These are phyloP conservation scores for Colinus virginianus DNA, from an alignment of 2,113 vertebrate genomes.

Conservation along the genomic window DNA sequence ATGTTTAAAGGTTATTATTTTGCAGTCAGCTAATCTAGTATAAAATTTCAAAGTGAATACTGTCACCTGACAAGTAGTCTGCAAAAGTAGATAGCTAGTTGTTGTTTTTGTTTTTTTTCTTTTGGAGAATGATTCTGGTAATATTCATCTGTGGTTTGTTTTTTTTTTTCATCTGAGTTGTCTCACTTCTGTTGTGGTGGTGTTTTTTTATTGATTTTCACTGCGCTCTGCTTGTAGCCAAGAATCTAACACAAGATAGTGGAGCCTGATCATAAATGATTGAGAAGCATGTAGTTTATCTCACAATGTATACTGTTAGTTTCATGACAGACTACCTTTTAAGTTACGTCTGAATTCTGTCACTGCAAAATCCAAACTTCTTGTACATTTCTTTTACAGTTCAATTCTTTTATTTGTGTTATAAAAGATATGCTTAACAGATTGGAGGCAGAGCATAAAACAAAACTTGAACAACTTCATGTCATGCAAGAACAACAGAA, in stretches of 20 bases:
- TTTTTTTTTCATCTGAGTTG: neutral
- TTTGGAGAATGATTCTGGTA: neutral
- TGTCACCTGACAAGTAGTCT: neutral
- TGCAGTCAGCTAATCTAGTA: neutral
- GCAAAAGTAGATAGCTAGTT: neutral
- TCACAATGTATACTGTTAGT: neutral
- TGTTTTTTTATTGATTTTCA: neutral
- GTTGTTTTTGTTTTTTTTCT: neutral
- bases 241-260: neutral
- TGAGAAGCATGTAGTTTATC: neutral
- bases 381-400: conserved; percentile 83
- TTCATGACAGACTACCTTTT: neutral
- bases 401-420: conserved; percentile 97
- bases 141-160: neutral
- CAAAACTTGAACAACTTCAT: conserved; percentile 96
- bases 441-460: conserved; percentile 96
- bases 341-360: neutral
- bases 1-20: neutral
- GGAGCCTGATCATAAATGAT: neutral
- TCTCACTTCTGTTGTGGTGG: neutral
- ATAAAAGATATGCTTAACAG: conserved; percentile 95
- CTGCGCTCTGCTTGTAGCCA: neutral
- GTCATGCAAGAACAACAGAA: conserved; percentile 98
- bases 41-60: neutral
- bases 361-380: conserved; percentile 19